Percentiles rank a stretch among this genome's conserved stretches.
phyloP scores from a whole-genome alignment of 1,140 invertebrate genomes.

The Galleria mellonella region DNA sequence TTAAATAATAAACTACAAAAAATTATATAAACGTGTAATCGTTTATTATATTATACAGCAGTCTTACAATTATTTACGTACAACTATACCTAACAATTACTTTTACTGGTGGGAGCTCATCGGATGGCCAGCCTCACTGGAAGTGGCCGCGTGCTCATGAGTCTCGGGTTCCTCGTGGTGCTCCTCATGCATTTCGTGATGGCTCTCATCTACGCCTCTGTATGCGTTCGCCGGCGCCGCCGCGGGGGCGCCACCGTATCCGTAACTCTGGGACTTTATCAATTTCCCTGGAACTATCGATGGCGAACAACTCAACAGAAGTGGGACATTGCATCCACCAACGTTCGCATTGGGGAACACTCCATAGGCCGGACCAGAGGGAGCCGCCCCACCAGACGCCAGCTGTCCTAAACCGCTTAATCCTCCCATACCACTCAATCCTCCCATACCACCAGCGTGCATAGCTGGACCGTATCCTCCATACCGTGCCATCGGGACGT shows the following conservation, averaged over 20 bases:
- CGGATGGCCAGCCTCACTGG: slow-evolving; percentile 11
- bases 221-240: slow-evolving; percentile 13
- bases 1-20: not conserved
- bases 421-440: not conserved
- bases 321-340: slow-evolving; percentile 38
- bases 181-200: slow-evolving; percentile 13
- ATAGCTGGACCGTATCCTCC: slow-evolving; percentile 17
- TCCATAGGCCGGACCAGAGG: slow-evolving; percentile 25
- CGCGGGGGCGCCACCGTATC: slow-evolving; percentile 5
- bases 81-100: not conserved
- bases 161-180: slow-evolving; percentile 10
- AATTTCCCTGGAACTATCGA: slow-evolving; percentile 36
- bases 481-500: slow-evolving; percentile 25
- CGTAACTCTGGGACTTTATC: slow-evolving; percentile 10
- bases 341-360: slow-evolving; percentile 44
- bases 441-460: slow-evolving; percentile 4
- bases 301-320: slow-evolving; percentile 54
- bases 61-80: not conserved
- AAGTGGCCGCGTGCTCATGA: slow-evolving; percentile 11
- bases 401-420: not conserved
- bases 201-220: slow-evolving; percentile 20
- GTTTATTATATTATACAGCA: not conserved
- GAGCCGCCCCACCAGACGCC: not conserved
- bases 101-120: slow-evolving; percentile 4
- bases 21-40: not conserved